phyloP scores from a whole-genome alignment of 2,113 vertebrate species.

The Channa maculata region DNA sequence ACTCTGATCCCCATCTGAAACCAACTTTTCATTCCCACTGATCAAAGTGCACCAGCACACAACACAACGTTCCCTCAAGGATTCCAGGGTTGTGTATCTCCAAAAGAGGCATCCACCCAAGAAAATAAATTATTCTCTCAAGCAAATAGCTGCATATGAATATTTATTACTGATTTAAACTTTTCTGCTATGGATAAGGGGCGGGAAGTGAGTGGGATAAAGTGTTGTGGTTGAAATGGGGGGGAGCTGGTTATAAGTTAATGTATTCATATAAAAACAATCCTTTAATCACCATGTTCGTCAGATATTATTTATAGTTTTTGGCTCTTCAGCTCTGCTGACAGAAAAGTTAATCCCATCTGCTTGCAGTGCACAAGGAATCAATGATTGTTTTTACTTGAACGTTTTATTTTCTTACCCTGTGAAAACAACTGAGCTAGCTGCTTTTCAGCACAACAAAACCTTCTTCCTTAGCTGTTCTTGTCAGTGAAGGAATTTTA shows the following conservation, averaged over 20 bases:
- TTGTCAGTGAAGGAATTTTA: conserved; percentile 25
- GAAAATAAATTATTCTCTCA: conserved; percentile 84
- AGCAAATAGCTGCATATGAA: conserved; percentile 81
- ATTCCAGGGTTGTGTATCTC: conserved; percentile 67
- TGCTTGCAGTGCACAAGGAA: conserved; percentile 64
- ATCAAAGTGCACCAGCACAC: conserved; percentile 80
- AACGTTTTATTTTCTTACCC: conserved; percentile 58
- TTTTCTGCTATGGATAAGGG: conserved; percentile 66
- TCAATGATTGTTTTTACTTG: conserved; percentile 58
- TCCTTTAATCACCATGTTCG: conserved; percentile 75
- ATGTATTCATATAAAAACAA: conserved; percentile 73
- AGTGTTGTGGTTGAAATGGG: conserved; percentile 49
- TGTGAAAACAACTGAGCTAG: conserved; percentile 47
- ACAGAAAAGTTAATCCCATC: conserved; percentile 75
- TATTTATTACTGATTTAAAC: conserved; percentile 83
- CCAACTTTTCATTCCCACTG: conserved; percentile 77
- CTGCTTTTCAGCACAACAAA: conserved; percentile 12
- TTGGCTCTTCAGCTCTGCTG: conserved; percentile 66
- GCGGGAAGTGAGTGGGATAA: conserved; percentile 57
- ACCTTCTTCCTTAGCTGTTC: conserved; percentile 15
- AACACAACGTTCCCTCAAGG: conserved; percentile 76
- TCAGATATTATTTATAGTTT: conserved; percentile 77
- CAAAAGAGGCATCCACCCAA: conserved; percentile 78
- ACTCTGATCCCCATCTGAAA: conserved; percentile 74
- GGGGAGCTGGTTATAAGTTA: conserved; percentile 50